Conservation (phyloP, 2,113 vertebrate genomes). For the Antechinus stuartii region DNA sequence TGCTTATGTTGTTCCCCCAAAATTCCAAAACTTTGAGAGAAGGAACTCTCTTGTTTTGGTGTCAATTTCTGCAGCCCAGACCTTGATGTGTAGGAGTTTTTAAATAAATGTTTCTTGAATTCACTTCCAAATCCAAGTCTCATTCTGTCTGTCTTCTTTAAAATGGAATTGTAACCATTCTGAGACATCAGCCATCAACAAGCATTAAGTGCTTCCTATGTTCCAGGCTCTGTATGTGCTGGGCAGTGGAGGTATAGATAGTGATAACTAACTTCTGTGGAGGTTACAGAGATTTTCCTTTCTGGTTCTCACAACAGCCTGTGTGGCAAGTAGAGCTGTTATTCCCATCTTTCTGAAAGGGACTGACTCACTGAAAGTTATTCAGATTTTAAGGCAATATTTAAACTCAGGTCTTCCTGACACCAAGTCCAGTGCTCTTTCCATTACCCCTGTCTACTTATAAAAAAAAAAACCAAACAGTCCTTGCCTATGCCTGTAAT, state of each 20-base stretch:
- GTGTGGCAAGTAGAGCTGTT: too few relatives aligned
- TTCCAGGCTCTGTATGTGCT: not conserved
- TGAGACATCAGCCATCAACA: not conserved
- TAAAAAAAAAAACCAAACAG: not conserved
- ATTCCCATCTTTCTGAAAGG: not conserved
- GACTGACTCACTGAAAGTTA: not conserved
- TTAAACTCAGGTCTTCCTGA: not conserved
- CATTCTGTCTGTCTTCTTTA: not conserved
- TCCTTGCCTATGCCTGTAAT: not conserved
- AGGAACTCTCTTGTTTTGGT: not conserved
- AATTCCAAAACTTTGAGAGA: not conserved
- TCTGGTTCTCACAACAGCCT: not conserved
- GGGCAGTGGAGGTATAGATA: not conserved
- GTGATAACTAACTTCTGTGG: not conserved
- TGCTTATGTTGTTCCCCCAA: not conserved
- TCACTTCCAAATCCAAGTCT: too few relatives aligned
- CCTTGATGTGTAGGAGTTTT: not conserved
- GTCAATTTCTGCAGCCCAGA: not conserved
- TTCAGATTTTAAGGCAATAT: not conserved
- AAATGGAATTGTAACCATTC: not conserved
- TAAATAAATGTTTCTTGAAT: too few relatives aligned
- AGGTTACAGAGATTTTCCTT: not conserved
- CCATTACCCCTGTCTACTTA: not conserved
- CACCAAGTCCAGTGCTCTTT: not conserved
- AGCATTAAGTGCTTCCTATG: not conserved